Evolutionary conservation across 2,797 vertebrate species (phyloP).

Genomic region (Lutjanus campechanus): DNA sequence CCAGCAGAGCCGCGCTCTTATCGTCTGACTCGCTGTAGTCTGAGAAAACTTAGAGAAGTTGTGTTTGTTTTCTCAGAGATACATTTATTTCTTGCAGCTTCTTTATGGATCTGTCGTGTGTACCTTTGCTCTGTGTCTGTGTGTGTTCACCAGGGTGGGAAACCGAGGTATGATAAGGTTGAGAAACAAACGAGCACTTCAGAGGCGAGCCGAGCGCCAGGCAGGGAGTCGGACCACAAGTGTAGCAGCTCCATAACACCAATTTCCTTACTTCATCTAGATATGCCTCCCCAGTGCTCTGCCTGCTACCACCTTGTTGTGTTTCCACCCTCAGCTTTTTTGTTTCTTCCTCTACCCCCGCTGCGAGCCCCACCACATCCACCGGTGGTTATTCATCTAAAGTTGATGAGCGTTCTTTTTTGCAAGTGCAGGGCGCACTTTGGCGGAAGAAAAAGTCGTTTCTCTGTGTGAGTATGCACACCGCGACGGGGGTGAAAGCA

Average conservation of each 20-base stretch:
- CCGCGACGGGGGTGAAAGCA: constrained; percentile 44
- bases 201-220: constrained; percentile 21
- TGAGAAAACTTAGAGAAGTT: constrained; percentile 13
- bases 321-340: constrained; percentile 24
- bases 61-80: constrained; percentile 21
- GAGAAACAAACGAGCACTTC: constrained; percentile 54
- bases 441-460: constrained; percentile 31
- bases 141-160: constrained; percentile 24
- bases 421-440: constrained; percentile 44
- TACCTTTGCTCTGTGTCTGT: constrained; percentile 17
- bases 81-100: constrained; percentile 3
- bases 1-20: neutral
- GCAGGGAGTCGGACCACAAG: constrained; percentile 16
- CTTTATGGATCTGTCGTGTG: constrained; percentile 19
- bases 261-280: constrained; percentile 54
- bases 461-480: constrained; percentile 19
- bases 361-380: constrained; percentile 28
- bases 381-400: constrained; percentile 62
- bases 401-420: constrained; percentile 62
- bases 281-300: constrained; percentile 31
- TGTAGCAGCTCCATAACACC: constrained; percentile 34
- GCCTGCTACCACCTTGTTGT: constrained; percentile 27
- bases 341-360: constrained; percentile 28
- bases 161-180: constrained; percentile 44
- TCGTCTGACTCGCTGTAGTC: neutral